Conservation (phyloP, 2,113 vertebrate genomes). For the Otolemur garnettii region DNA sequence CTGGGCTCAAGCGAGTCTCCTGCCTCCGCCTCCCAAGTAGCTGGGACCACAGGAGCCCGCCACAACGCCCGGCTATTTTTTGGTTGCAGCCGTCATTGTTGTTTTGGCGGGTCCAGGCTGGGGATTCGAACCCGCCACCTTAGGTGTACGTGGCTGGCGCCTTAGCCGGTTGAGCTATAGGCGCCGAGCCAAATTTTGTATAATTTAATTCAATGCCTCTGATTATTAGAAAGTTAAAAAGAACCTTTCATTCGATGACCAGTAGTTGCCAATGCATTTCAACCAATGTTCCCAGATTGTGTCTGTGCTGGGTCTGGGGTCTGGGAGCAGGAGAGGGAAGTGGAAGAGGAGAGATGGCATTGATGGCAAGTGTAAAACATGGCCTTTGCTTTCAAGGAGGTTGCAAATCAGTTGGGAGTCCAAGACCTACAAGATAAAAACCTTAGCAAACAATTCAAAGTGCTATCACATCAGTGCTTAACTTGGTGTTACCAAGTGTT, state of each 20-base stretch:
- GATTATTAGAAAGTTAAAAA: not conserved
- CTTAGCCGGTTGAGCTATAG: no score
- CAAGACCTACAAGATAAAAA: not conserved
- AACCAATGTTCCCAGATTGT: not conserved
- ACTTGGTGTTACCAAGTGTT: not conserved
- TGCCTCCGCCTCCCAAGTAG: no score
- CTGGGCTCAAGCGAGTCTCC: no score
- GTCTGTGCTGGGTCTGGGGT: not conserved
- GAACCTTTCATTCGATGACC: not conserved
- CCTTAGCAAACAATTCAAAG: not conserved
- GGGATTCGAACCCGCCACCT: no score
- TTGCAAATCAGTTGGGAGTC: not conserved
- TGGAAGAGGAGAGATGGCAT: not conserved
- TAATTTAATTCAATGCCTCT: not conserved
- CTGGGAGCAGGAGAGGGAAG: not conserved
- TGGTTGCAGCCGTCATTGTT: no score
- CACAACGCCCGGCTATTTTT: no score
- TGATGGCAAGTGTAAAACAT: not conserved
- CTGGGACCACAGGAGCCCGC: no score
- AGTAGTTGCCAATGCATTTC: not conserved
- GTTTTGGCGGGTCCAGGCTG: no score
- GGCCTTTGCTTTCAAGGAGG: slow-evolving; percentile 1
- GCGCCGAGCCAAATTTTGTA: not conserved
- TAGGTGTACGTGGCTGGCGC: no score
- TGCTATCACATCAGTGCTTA: not conserved